Evolutionary conservation across 2,888 invertebrate genomes (phyloP).

Genomic region (Spatulosminthurus flaviceps): DNA sequence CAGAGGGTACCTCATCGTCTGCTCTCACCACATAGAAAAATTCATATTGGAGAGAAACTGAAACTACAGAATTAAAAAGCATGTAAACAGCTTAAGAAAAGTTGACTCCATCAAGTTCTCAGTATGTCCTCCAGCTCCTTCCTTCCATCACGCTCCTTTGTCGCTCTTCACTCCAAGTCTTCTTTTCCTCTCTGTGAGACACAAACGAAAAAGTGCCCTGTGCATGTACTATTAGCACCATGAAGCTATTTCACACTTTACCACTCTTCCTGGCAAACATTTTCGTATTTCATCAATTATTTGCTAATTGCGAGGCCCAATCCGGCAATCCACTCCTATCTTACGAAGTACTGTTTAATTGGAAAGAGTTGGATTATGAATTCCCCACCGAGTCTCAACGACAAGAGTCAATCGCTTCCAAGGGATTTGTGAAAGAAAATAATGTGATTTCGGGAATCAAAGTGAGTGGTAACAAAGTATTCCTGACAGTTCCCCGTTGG

Average conservation of each 20-base stretch:
- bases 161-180: not conserved
- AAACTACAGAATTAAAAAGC: constrained; percentile 2
- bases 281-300: not conserved
- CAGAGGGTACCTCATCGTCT: not conserved
- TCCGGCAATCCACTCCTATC: constrained; percentile 20
- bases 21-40: not conserved
- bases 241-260: not conserved
- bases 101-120: not conserved
- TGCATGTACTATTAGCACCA: not conserved
- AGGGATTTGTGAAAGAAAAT: constrained; percentile 76
- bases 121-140: constrained; percentile 6
- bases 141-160: not conserved
- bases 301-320: not conserved
- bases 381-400: constrained; percentile 72
- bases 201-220: not conserved
- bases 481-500: constrained; percentile 81
- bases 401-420: constrained; percentile 71
- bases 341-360: constrained; percentile 75
- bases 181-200: not conserved
- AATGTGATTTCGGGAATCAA: constrained; percentile 81
- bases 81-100: not conserved
- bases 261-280: not conserved
- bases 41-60: constrained; percentile 3
- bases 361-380: constrained; percentile 79
- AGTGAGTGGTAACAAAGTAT: constrained; percentile 75